Evolutionary conservation across 2,888 invertebrate genomes (phyloP), one percentile per base, ranked within the genome.

Genomic region (Silvanus unidentatus): DNA sequence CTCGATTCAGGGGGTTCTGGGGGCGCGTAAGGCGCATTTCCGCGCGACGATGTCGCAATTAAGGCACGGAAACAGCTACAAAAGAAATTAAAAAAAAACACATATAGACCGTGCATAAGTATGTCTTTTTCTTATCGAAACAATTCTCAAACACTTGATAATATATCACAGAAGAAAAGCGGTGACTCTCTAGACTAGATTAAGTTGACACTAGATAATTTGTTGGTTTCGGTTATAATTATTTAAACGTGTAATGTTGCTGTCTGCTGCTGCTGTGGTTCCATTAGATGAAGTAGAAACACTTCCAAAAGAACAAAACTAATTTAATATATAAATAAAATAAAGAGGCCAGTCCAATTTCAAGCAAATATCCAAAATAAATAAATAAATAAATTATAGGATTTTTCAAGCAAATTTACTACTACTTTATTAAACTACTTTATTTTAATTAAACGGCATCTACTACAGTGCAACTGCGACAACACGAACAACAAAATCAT

Each of bases 341-440:
- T 15, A 13, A n/a, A n/a, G n/a, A 37, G 16, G 37, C 37, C 32
- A 32, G 32, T 32, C 32, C 32, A 32, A 22, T 22, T 32, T 10
- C 29, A 27, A 39, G 14, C 16, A 44, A 32, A 30, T 36, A 30
- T 38, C 30, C 27, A 22, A 22, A 22, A 22, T n/a, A n/a, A n/a
- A n/a, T n/a, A 22, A 22, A 32, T 32, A 12, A 32, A 12, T 12
- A 32, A 37, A 15, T n/a, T n/a, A n/a, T 16, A 57, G 57, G 51
- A 50, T 59, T 67, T 65, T 70, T 66, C 72, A 73, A 73, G 73
- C 73, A 72, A 69, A 71, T 69, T 67, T 68, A 49, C 44, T 48
- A 56, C 74, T 74, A 74, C 74, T 73, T 70, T 72, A 72, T 72
- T 70, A 72, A 73, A 73, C 75, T 75, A 75, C 74, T 75, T 75